A percentile compares a stretch with the other conserved stretches of the same genome.
Evolutionary conservation across 2,797 vertebrate genomes (phyloP).

Genomic region (Florisuga fusca): DNA sequence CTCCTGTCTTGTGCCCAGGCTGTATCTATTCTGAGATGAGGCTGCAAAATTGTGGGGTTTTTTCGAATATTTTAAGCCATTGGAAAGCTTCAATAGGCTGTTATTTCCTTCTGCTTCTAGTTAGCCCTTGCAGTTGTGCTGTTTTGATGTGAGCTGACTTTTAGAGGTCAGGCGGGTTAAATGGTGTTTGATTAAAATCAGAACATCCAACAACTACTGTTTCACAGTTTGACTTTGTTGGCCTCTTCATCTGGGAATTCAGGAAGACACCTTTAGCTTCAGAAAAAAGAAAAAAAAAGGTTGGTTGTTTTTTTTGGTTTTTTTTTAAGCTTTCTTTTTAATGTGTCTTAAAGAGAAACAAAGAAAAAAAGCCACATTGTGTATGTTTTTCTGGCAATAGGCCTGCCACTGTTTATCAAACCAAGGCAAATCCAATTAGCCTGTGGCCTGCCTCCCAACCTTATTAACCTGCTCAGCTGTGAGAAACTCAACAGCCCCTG

Average conservation of each 20-base stretch:
- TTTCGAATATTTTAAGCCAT: background rate
- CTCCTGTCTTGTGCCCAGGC: rapidly evolving
- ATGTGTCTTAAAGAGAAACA: slow-evolving; percentile 56
- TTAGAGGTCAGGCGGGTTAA: slow-evolving; percentile 85
- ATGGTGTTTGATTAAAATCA: slow-evolving; percentile 90
- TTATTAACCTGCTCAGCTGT: slow-evolving; percentile 97
- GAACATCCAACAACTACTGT: slow-evolving; percentile 83
- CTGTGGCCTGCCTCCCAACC: slow-evolving; percentile 92
- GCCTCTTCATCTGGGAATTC: slow-evolving; percentile 78
- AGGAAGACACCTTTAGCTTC: slow-evolving; percentile 63
- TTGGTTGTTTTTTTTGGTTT: too few species aligned
- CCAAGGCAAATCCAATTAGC: slow-evolving; percentile 99
- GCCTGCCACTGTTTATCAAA: slow-evolving; percentile 94
- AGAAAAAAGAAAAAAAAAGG: background rate
- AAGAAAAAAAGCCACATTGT: slow-evolving; percentile 57
- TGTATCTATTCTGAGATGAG: background rate
- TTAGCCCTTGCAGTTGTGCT: background rate
- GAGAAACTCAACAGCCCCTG: slow-evolving; percentile 91
- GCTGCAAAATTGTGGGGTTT: slow-evolving; percentile 7
- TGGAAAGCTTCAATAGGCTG: background rate
- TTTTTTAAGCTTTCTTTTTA: background rate
- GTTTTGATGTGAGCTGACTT: slow-evolving; percentile 80
- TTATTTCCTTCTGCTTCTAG: slow-evolving; percentile 41
- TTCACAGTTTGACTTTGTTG: slow-evolving; percentile 60
- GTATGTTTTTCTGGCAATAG: slow-evolving; percentile 75